Evolutionary conservation across 2,888 invertebrate species (phyloP).

Genomic region (Leuctra nigra): DNA sequence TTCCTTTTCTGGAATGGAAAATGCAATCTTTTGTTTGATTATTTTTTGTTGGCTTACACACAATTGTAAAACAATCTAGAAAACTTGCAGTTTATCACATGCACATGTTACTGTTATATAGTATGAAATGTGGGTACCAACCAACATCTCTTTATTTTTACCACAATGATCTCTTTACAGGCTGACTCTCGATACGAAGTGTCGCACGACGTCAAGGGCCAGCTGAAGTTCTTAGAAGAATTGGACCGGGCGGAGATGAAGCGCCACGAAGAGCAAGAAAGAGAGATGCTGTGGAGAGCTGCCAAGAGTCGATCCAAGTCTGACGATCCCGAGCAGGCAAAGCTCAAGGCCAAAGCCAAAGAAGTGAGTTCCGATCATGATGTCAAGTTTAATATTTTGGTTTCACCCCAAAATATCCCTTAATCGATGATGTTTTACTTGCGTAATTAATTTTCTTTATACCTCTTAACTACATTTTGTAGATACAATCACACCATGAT

Average conservation of each 20-base stretch:
- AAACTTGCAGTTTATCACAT: too few relatives aligned
- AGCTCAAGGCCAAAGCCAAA: slow-evolving; percentile 90
- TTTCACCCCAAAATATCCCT: too few relatives aligned
- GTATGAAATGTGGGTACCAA: too few relatives aligned
- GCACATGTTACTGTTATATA: too few relatives aligned
- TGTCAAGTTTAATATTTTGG: too few relatives aligned
- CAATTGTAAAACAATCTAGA: too few relatives aligned
- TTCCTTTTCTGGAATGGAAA: not conserved
- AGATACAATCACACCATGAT: too few relatives aligned
- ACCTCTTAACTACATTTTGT: too few relatives aligned
- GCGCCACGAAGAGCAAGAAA: slow-evolving; percentile 89
- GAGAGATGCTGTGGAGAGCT: slow-evolving; percentile 86
- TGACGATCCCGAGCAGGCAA: slow-evolving; percentile 96
- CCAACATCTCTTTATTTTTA: too few relatives aligned
- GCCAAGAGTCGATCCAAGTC: slow-evolving; percentile 95
- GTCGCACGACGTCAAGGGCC: slow-evolving; percentile 83
- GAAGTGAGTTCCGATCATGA: slow-evolving; percentile 55
- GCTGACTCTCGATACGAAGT: slow-evolving; percentile 83
- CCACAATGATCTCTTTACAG: too few relatives aligned
- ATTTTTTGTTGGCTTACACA: not conserved
- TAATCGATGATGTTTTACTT: too few relatives aligned
- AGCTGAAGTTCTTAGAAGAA: slow-evolving; percentile 95
- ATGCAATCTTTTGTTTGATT: not conserved
- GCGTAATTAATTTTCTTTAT: too few relatives aligned
- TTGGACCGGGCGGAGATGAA: slow-evolving; percentile 90